Conservation (phyloP, 2,888 invertebrate genomes). For the Thymelicus acteon region DNA sequence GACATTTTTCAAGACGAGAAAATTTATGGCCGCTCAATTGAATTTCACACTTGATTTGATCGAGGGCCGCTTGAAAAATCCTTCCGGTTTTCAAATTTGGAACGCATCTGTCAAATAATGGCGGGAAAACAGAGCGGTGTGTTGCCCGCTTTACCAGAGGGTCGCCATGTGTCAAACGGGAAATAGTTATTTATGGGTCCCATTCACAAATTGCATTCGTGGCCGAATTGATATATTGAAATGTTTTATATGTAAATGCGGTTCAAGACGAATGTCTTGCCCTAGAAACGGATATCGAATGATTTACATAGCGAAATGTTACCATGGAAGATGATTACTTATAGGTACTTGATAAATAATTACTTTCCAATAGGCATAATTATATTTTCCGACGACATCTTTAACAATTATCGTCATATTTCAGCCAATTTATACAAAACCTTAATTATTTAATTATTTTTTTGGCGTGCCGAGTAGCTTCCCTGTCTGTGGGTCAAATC, state of each 20-base stretch:
- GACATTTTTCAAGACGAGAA: conserved; percentile 71
- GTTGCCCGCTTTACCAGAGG: conserved; percentile 67
- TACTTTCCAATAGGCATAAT: no score
- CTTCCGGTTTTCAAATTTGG: conserved; percentile 72
- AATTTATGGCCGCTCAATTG: conserved; percentile 79
- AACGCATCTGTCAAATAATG: conserved; percentile 80
- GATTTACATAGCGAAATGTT: conserved; percentile 58
- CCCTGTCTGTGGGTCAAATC: no score
- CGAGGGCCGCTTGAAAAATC: conserved; percentile 70
- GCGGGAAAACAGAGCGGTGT: conserved; percentile 71
- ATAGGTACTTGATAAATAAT: background rate
- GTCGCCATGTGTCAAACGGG: conserved; percentile 80
- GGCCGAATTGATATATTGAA: conserved; percentile 82
- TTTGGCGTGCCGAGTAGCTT: no score
- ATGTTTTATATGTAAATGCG: conserved; percentile 84
- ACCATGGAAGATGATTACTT: background rate
- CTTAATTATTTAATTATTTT: no score
- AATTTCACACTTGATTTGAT: conserved; percentile 83
- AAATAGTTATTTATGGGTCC: conserved; percentile 82
- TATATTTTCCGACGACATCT: no score
- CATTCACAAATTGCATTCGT: conserved; percentile 84
- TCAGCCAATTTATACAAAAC: no score
- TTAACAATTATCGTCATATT: no score
- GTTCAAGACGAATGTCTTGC: conserved; percentile 73
- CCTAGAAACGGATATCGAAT: conserved; percentile 74